Evolutionary conservation across 1,140 invertebrate genomes (phyloP), one percentile per base, ranked within the genome.

Genomic region (Sitophilus oryzae): DNA sequence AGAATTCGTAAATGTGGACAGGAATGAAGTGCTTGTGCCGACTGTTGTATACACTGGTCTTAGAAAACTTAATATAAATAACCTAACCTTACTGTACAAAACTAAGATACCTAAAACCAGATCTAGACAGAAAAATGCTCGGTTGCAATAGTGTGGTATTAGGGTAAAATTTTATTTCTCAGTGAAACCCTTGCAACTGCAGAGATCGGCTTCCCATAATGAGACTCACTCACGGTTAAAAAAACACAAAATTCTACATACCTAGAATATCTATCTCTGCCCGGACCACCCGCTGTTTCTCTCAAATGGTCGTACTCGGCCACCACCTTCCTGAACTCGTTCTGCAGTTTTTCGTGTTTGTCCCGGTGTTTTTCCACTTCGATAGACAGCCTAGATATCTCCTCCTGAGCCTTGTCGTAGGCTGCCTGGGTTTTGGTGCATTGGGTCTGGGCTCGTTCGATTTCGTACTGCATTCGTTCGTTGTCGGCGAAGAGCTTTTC

Each of bases 321-420:
- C 66, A 91, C 86, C 2, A 88, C 79, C 72, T 89, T 87, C 49
- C 90, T 77, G 45, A 91, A 76, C 62, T 95, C 91, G 3, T 81
- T 75, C 59, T 91, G 86, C 42, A 84, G 80, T 67, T 90, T 85
- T 58, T 94, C 91, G 62, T 91, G 85, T 64, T 92, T 91, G 61
- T 93, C 91, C 61, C 90, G 88, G 76, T 91, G 84, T 69, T 92
- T 93, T 68, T 94, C 91, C 10, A 92, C 75, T 71, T 94, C 92
- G 19, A 91, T 79, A 66, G 90, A 87, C 65, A 91, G 81, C 62
- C 89, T 78, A 0, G 88, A 84, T 38, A 91, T 79, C 72, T 95
- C 91, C 70, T 93, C 91, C 67, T 93, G 90, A 49, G 85, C 83
- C 63, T 93, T 93, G 64, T 93, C 91, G 47, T 91, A 85, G 9